These are phyloP conservation scores for Conus betulinus DNA, from an alignment of 1,140 invertebrate genomes.

Conservation along the genomic window DNA sequence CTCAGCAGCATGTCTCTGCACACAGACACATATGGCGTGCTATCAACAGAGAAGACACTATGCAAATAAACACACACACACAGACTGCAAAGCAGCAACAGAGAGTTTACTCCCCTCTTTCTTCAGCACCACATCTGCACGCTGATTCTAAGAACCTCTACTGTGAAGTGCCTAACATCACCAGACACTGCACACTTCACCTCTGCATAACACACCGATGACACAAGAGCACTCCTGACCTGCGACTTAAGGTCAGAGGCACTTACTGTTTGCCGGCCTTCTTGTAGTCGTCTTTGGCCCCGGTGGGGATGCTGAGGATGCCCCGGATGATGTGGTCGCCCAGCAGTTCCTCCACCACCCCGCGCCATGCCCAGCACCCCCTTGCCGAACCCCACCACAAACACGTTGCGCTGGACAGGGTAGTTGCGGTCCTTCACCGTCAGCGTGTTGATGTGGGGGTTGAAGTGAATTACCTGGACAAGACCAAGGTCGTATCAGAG, in stretches of 20 bases:
- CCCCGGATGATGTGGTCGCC: constrained; percentile 81
- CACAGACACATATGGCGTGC: not conserved
- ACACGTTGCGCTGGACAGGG: constrained; percentile 72
- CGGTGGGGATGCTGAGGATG: constrained; percentile 86
- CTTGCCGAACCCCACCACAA: constrained; percentile 92
- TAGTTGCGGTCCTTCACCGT: constrained; percentile 58
- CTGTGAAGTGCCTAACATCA: too few species aligned
- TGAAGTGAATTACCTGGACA: constrained; percentile 20
- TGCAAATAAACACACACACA: not conserved
- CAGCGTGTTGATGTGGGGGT: constrained; percentile 36
- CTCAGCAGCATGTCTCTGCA: not conserved
- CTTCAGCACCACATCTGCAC: too few species aligned
- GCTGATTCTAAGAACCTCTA: too few species aligned
- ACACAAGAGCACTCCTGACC: not conserved
- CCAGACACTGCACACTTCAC: too few species aligned
- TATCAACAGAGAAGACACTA: not conserved
- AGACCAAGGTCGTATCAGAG: too few species aligned
- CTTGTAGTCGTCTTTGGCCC: constrained; percentile 77
- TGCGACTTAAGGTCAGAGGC: not conserved
- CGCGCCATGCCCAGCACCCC: constrained; percentile 91
- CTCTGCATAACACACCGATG: not conserved
- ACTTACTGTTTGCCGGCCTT: constrained; percentile 61
- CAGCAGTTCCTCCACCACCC: constrained; percentile 83
- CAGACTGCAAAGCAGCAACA: too few species aligned
- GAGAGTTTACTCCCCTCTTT: too few species aligned